Base-by-base conservation (phyloP, 2,797 vertebrate genomes). In the Cetoscarus ocellatus region DNA sequence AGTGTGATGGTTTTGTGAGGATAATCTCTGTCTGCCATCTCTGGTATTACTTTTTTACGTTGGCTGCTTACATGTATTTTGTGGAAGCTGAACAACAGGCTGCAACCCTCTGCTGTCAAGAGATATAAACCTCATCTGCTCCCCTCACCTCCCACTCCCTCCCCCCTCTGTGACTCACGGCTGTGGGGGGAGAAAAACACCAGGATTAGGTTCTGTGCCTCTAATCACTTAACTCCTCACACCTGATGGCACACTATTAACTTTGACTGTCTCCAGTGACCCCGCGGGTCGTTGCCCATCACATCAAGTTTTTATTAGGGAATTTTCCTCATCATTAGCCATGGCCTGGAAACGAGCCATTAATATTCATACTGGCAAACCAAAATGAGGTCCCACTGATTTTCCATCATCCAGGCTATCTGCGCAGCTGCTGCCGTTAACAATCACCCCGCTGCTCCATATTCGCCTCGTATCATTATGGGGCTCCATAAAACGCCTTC, bases 241-340 rank as follows among this genome's bases (percentile, higher is more conserved):
- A 95, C 93, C 91, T 92, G 92, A 94, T 87, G 90, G 91, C 91
- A 94, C 92, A 94, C 93, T 94, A 94, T 94, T 95, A 95, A 94
- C 93, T 94, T 91, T 86, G 90, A 93, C 90, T 89, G 92, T 94
- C 94, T 94, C 94, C 88, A 83, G 93, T 94, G 93, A 94, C 93
- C 92, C 90, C 12, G 91, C 61, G 92, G 93, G 92, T 94, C 92
- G 90, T 93, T 95, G 94, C 93, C 92, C 93, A 92, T 92, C 93
- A 90, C 93, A 95, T 94, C 93, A 94, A 93, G 90, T 95, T 95
- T 95, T 95, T 95, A 95, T 94, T 95, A 93, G 93, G 90, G 92
- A 94, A 95, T 95, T 95, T 95, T 95, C 93, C 91, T 94, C 92
- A 89, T 94, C 94, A 95, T 95, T 95, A 94, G 92, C 90, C 90